Conservation (phyloP, 2,113 vertebrate species). For the Saguinus imperator region DNA sequence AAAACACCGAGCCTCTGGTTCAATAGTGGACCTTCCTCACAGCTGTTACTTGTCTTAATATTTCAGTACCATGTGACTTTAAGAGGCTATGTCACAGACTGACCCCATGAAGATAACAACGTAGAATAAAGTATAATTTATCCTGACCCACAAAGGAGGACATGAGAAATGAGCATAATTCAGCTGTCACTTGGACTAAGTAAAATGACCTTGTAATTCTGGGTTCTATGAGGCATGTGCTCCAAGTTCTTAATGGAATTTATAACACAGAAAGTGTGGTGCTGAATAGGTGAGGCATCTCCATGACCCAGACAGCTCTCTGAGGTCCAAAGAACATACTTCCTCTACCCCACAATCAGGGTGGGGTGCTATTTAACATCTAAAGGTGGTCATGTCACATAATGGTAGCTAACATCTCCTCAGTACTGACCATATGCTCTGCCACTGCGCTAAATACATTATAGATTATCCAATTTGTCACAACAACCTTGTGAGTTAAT, state of each 20-base stretch:
- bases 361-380: not conserved
- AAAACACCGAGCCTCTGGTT: not conserved
- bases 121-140: constrained; percentile 37
- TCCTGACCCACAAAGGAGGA: constrained; percentile 32
- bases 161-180: constrained; percentile 51
- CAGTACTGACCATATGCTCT: not conserved
- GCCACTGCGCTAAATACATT: not conserved
- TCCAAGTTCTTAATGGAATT: not conserved
- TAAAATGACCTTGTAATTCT: constrained; percentile 1
- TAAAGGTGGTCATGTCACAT: not conserved
- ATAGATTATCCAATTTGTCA: not conserved
- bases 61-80: constrained; percentile 12
- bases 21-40: not conserved
- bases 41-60: constrained; percentile 43
- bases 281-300: not conserved
- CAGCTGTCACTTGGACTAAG: constrained; percentile 41
- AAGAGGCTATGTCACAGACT: constrained; percentile 24
- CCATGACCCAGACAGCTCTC: not conserved
- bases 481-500: not conserved
- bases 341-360: not conserved
- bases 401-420: not conserved
- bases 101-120: constrained; percentile 51
- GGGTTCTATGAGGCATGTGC: not conserved
- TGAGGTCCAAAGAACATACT: not conserved
- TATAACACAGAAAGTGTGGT: not conserved